Base-by-base conservation (phyloP, 2,797 vertebrate species). In the Sitta carolinensis region DNA sequence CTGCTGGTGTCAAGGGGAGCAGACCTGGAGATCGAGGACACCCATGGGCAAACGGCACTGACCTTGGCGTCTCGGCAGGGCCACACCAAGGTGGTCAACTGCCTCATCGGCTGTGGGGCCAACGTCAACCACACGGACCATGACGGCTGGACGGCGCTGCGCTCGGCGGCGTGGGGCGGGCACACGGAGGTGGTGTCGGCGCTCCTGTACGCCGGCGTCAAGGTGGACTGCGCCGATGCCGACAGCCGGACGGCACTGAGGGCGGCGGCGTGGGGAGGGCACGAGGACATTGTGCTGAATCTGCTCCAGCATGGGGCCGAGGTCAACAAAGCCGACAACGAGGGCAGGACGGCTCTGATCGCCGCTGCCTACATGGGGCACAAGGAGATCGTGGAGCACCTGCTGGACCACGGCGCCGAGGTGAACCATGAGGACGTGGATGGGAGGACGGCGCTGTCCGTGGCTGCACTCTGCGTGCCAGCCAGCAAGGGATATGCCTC, bases 341-440 rank as follows among this genome's bases (percentile, higher is more conserved):
- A 99, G 97, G 99, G 99, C 85, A 97, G 99, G 84, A 99, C 99
- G 0, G 99, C 99, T 27, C 97, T 99, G 92, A 99, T 99, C 36
- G 99, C 99, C 0, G 99, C 99, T 0, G 99, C 99, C 0, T 99
- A 99, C 97, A 99, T 99, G 99, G 99, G 99, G 4, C 99, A 99
- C 91, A 97, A 98, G 83, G 99, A 99, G 97, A 99, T 99, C 1
- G 99, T 99, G 10, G 99, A 99, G 95, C 99, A 99, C 96, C 98
- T 99, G 32, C 97, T 99, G 95, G 99, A 99, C 87, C 99, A 99
- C 0, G 99, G 99, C 5, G 99, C 99, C 0, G 98, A 99, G 93
- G 99, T 99, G 17, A 99, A 99, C 93, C 99, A 99, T 0, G 99
- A 99, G 97, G 99, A 99, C 9, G 99, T 99, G 23, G 99, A 99